Base-by-base conservation (phyloP, 2,888 invertebrate genomes). In the Keiferia lycopersicella region DNA sequence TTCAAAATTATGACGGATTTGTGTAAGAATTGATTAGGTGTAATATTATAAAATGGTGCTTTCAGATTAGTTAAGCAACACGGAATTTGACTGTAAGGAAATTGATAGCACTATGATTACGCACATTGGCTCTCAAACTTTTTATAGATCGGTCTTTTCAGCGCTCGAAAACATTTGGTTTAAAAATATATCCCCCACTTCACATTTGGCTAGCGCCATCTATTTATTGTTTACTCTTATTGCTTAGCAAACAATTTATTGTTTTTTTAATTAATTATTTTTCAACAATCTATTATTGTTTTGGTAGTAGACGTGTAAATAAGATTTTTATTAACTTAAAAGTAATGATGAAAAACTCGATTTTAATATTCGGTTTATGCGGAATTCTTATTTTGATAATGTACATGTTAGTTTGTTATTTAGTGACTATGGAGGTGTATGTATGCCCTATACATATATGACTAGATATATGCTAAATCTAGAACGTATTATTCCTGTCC, bases 401-500 rank as follows among this genome's bases (percentile, higher is more conserved):
- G 78, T 83, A 83, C 81, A 81, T 84, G 79, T 75, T 82, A 79
- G 82, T 87, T 89, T 89, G 90, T 90, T 91, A 90, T 90, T 87
- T 90, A 90, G 88, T 89, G 80, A 82, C 85, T 88, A 88, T 75
- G 73, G 73, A 72, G 77, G 81, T 76, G 79, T 88, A 81, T 85
- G 80, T 86, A 78, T 82, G 83, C 80, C 73, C 68, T 78, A 80
- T 82, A 82, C 81, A 81, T 81, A 79, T 83, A 77, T 79, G 79
- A 73, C 66, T 73, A 78, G 78, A 73, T 80, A 71, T 81, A 81
- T 74, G 73, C 74, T 73, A 74, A 74, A 69, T 74, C 73, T 78
- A 81, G 77, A 68, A 75, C 59, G 59, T 59, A 53, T 16, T 39
- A 7, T 39, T 69, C 67, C 64, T 72, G 69, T 72, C 75, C 73